Conservation (phyloP, 2,113 vertebrate species). For the Gavia stellata region DNA sequence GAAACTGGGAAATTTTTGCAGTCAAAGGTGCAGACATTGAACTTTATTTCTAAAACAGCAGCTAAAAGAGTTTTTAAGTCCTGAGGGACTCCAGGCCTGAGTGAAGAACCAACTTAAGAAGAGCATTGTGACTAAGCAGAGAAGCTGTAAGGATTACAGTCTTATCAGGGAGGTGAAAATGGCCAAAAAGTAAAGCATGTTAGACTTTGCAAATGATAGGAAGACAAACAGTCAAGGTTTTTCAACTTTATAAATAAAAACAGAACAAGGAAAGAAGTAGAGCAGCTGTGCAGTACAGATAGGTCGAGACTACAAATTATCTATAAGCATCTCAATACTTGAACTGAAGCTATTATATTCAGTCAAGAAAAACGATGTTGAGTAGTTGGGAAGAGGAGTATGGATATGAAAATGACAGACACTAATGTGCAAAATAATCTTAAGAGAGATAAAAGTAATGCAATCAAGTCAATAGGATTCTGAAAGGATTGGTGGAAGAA, state of each 20-base stretch:
- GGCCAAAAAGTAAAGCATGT: neutral
- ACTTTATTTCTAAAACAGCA: neutral
- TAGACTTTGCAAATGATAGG: neutral
- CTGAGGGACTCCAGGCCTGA: neutral
- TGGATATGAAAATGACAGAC: neutral
- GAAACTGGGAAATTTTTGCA: neutral
- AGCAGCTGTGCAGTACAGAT: neutral
- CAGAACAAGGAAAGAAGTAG: neutral
- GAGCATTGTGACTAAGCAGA: neutral
- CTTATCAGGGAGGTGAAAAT: neutral
- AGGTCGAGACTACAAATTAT: neutral
- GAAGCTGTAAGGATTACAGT: neutral
- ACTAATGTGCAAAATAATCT: neutral
- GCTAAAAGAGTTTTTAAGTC: neutral
- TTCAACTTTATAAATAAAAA: neutral
- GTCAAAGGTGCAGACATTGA: neutral
- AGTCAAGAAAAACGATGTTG: neutral
- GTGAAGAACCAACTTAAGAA: neutral
- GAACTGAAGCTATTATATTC: neutral
- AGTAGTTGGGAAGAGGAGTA: neutral
- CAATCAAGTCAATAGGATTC: neutral
- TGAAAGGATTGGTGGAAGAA: neutral
- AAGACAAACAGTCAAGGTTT: neutral
- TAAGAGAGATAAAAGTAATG: accelerated
- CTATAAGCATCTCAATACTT: neutral